Base-by-base conservation (phyloP, 2,113 vertebrate species). In the Sardina pilchardus region DNA sequence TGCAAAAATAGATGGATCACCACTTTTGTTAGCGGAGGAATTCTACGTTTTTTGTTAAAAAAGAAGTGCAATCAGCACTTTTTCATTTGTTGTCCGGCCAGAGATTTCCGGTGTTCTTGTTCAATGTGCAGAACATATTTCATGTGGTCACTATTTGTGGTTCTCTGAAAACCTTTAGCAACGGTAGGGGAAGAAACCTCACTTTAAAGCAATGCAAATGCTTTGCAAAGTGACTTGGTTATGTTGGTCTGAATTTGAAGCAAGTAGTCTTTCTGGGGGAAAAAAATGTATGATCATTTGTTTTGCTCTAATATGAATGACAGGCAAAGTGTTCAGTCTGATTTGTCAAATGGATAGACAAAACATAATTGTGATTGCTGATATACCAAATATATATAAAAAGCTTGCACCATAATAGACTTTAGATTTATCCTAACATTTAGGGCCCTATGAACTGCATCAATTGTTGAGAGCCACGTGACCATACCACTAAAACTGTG, bases 11-110 rank as follows among this genome's bases (percentile, higher is more conserved):
- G 91, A 95, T 67, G 81, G 88, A 87, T 90, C 48, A 87, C 67
- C 83, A 87, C 89, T 90, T 85, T 88, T 85, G 75, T 90, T 78
- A 78, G 71, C 86, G 88, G 91, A 90, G 90, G 88, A 91, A 86
- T 91, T 91, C 91, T 90, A 91, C 91, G 89, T 88, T 89, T 86
- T 83, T 91, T 85, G 87, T 90, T 26, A 90, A 92, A 94, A 92
- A 94, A 92, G 81, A 93, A 89, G 91, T 92, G 91, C 87, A 84
- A 90, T 95, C 94, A 95, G 95, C 95, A 94, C 87, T 94, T 94
- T 90, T 85, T 30, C 88, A 82, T 88, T 87, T 89, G 90, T 87
- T 90, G 85, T 90, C 83, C 88, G 89, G 85, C 89, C 85, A 84
- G 90, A 93, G 85, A 90, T 92, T 95, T 95, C 94, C 92, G 90